Evolutionary conservation across 2,113 vertebrate species (phyloP), one percentile per base, ranked within the genome.

Genomic region (Terrapene triunguis): DNA sequence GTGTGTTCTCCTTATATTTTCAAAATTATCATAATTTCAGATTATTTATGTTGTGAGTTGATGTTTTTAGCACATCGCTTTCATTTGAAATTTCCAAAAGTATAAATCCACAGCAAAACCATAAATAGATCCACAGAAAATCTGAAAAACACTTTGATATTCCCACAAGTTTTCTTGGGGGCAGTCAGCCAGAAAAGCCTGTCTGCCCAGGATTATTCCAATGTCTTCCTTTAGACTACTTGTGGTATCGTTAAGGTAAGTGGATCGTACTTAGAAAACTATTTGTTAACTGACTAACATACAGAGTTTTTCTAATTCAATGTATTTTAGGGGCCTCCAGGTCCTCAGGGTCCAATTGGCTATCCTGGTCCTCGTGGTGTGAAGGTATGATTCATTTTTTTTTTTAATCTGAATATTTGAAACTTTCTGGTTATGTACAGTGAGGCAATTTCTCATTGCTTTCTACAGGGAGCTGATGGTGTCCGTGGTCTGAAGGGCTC

Each of bases 321-420:
- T 97, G 1, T 97, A 53, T 97, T 98, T 85, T 96, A 99, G 99
- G 99, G 99, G 84, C 99, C 99, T 85, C 89, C 96, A 80, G 99
- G 99, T 94, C 99, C 99, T 69, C 99, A 99, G 91, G 99, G 99
- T 88, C 99, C 99, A 35, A 99, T 99, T 93, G 99, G 99, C 85
- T 99, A 99, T 95, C 99, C 99, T 47, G 99, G 99, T 51, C 99
- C 99, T 93, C 98, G 99, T 90, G 99, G 99, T 92, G 99, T 99
- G 72, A 99, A 99, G 99, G 99, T 99, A 98, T 76, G 94, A 13
- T 86, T 83, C 76, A 88, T 10, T 62, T 29, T 57, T 90, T 87
- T 84, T 7, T 32, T 44, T 38, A 72, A 72, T 42, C n/a, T 9
- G 14, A 25, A 12, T 78, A 14, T 72, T 27, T 59, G 53, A 81